Evolutionary conservation across 2,797 vertebrate genomes (phyloP).

Genomic region (Spinibarbus caldwelli): DNA sequence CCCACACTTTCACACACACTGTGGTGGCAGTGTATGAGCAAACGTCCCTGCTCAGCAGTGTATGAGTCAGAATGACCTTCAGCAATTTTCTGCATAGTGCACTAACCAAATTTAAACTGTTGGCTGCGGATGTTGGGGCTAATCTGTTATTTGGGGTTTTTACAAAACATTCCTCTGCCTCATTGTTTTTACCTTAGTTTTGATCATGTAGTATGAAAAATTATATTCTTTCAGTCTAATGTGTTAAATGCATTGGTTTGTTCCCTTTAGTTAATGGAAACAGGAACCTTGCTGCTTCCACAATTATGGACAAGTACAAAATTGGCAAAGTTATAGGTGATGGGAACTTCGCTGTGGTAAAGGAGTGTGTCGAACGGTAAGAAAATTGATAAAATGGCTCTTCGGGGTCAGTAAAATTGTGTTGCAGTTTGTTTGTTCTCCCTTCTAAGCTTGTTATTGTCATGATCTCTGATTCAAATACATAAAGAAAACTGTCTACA

Average conservation of each 20-base stretch:
- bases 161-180: neutral
- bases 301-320: constrained; percentile 90
- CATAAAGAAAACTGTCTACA: neutral
- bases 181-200: neutral
- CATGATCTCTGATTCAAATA: neutral
- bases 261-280: constrained; percentile 86
- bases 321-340: constrained; percentile 97
- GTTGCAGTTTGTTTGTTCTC: neutral
- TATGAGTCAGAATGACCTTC: constrained; percentile 42
- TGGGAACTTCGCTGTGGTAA: constrained; percentile 97
- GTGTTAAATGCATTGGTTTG: constrained; percentile 13
- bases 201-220: neutral
- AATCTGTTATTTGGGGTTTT: neutral
- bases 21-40: constrained; percentile 25
- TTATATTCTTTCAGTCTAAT: neutral
- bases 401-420: neutral
- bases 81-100: constrained; percentile 24
- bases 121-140: neutral
- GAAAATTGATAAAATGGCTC: constrained; percentile 43
- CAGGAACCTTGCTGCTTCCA: constrained; percentile 77
- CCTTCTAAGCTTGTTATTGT: neutral
- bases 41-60: constrained; percentile 37
- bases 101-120: neutral
- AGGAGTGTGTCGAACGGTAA: constrained; percentile 93
- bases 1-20: constrained; percentile 34